These are phyloP conservation scores for Drosophila robusta DNA, from an alignment of 2,888 invertebrate genomes.

Conservation along the genomic window DNA sequence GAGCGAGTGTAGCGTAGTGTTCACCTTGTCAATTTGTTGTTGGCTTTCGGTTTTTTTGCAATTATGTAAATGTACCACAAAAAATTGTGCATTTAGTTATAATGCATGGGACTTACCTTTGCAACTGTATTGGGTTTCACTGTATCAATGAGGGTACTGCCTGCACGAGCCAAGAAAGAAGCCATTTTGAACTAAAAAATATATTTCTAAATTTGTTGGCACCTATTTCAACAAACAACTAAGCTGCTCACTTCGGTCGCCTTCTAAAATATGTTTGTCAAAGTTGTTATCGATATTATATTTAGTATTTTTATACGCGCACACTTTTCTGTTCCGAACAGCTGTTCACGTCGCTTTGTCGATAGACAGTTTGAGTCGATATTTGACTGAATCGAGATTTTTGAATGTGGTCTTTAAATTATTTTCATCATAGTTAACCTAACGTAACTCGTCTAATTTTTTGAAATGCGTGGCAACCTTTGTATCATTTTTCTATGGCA, in stretches of 20 bases:
- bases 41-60: conserved; percentile 52
- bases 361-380: conserved; percentile 11
- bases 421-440: neutral
- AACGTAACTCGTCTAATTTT: no score
- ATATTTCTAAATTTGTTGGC: conserved; percentile 23
- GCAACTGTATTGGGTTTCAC: conserved; percentile 89
- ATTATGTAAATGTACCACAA: conserved; percentile 76
- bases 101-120: conserved; percentile 87
- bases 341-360: conserved; percentile 11
- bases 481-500: neutral
- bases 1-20: conserved; percentile 7
- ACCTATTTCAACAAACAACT: conserved; percentile 28
- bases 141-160: conserved; percentile 89
- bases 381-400: neutral
- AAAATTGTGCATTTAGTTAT: conserved; percentile 35
- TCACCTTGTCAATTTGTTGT: conserved; percentile 50
- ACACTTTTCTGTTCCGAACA: conserved; percentile 17
- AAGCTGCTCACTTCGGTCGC: conserved; percentile 36
- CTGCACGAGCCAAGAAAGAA: conserved; percentile 91
- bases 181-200: conserved; percentile 87
- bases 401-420: neutral
- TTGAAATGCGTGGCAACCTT: no score
- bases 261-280: conserved; percentile 30
- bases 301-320: conserved; percentile 40
- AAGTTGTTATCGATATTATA: conserved; percentile 34